Conservation (phyloP, 2,888 invertebrate genomes). For the Epinotia demarniana region DNA sequence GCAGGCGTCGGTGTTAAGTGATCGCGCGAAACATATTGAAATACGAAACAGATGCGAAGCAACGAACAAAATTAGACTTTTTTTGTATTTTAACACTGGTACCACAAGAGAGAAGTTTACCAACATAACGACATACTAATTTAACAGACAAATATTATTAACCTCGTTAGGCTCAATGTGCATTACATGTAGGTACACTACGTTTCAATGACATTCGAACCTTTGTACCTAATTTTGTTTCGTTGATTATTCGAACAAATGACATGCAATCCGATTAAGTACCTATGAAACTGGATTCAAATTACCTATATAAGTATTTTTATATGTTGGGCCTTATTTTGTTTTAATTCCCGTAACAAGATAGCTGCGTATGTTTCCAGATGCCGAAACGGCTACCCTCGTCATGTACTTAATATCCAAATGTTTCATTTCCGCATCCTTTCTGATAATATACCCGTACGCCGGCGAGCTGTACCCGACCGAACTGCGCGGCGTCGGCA, state of each 20-base stretch:
- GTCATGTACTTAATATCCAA: conserved; percentile 92
- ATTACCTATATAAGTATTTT: too few species aligned
- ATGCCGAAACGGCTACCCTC: conserved; percentile 89
- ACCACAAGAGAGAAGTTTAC: too few species aligned
- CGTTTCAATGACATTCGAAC: too few species aligned
- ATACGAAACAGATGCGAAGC: background rate
- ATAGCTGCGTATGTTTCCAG: conserved; percentile 73
- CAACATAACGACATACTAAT: too few species aligned
- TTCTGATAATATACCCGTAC: conserved; percentile 96
- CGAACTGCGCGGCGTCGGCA: conserved; percentile 94
- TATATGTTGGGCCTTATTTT: background rate
- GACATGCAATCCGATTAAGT: too few species aligned
- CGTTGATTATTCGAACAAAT: too few species aligned
- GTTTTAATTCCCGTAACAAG: background rate
- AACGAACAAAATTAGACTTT: background rate
- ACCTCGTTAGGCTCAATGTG: too few species aligned
- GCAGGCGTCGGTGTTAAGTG: too few species aligned
- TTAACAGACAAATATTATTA: too few species aligned
- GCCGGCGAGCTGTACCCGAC: conserved; percentile 97
- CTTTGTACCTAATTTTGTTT: too few species aligned
- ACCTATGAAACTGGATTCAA: too few species aligned
- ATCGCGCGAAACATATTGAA: background rate
- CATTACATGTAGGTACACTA: too few species aligned
- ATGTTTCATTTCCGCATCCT: conserved; percentile 95
- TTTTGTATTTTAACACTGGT: background rate